Evolutionary conservation across 2,797 vertebrate genomes (phyloP), one percentile per base, ranked within the genome.

Genomic region (Sebastes oblongus): DNA sequence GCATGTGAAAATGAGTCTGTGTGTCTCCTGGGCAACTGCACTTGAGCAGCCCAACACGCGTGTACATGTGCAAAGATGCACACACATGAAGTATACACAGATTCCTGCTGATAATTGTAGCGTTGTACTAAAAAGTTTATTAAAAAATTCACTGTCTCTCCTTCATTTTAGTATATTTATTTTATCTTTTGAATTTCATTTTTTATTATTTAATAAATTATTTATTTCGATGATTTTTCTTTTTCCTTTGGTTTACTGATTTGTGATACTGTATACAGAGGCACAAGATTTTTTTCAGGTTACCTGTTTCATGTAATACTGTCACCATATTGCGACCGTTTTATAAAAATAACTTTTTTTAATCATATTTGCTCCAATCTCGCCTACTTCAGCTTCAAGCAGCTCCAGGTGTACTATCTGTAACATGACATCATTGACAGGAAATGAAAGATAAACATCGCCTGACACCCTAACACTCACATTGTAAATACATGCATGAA

Each of bases 11-110:
- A 83, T 84, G 56, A 87, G 68, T 87, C 84, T 66, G 61, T 60
- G 86, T 18, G 91, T 95, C 86, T 90, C 93, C 94, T 77, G 86
- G 94, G 93, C 73, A 94, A 95, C 92, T 2, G 55, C 24, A 65
- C 75, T 56, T 20, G 50, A 88, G 87, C 70, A 82, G 66, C 78
- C 77, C 65, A 56, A 55, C 2, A 86, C 70, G 71, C 75, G 81
- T 39, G 75, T 11, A 18, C 39, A 6, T 54, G 25, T 39, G 39
- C 24, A 78, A 24, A 68, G 42, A 78, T 14, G 22, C 9, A 27
- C 12, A 42, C 4, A 54, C 11, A 67, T 12, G 18, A 50, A 29
- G 9, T n/a, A 20, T 2, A 58, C n/a, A 50, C 56, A 18, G 8
- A 75, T 34, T 75, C 60, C 62, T 61, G 70, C 29, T 42, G 30